Conservation (phyloP, 2,113 vertebrate genomes). For the Hemiscyllium ocellatum region DNA sequence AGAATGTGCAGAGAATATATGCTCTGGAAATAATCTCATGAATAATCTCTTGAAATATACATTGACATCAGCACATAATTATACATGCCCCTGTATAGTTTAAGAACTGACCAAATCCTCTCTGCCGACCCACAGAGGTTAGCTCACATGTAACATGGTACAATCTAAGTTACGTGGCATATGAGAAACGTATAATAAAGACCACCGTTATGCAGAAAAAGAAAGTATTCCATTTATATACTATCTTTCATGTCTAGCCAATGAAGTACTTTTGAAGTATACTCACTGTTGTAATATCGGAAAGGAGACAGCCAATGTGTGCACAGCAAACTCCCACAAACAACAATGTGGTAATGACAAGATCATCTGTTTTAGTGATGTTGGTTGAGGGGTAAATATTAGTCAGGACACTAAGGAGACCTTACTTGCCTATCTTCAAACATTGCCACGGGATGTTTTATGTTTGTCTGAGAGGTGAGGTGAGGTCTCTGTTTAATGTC, state of each 20-base stretch:
- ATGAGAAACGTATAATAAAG: not conserved
- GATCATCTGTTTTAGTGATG: not conserved
- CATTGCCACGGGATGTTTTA: not conserved
- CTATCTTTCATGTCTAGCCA: not conserved
- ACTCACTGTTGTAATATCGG: not conserved
- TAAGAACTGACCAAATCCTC: not conserved
- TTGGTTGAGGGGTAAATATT: not conserved
- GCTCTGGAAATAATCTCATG: not conserved
- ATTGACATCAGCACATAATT: slow-evolving; percentile 8
- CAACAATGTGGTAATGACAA: not conserved
- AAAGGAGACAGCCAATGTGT: not conserved
- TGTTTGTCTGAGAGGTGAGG: not conserved
- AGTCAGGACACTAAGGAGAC: not conserved
- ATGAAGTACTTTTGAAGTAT: not conserved
- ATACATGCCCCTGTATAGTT: not conserved
- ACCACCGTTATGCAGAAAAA: not conserved
- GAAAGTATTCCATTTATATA: not conserved
- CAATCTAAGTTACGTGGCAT: not conserved
- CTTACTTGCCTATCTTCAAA: not conserved
- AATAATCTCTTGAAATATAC: not conserved
- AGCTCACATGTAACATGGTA: not conserved
- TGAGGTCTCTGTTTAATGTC: not conserved
- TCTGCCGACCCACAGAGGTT: not conserved
- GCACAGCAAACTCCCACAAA: not conserved
- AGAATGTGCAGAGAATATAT: not conserved